Evolutionary conservation across 2,888 invertebrate genomes (phyloP).

Genomic region (Anodontia alba): DNA sequence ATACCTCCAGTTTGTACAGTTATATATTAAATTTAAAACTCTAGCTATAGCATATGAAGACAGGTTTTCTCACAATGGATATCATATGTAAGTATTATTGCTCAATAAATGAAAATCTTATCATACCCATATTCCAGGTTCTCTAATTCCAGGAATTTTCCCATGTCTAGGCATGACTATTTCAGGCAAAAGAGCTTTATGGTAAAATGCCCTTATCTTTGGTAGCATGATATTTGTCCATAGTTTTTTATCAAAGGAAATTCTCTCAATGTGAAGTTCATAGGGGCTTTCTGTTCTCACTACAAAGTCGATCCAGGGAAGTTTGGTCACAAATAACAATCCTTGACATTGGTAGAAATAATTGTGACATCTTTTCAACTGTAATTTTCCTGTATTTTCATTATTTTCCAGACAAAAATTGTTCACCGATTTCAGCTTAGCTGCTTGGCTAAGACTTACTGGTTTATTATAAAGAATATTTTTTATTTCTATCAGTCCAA

Average conservation of each 20-base stretch:
- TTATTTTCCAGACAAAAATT: neutral
- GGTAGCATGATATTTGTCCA: too few relatives aligned
- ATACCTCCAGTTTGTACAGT: too few relatives aligned
- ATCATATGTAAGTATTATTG: too few relatives aligned
- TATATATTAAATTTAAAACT: too few relatives aligned
- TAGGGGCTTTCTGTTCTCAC: neutral
- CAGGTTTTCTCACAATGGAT: too few relatives aligned
- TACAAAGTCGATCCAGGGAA: neutral
- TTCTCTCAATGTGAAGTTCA: too few relatives aligned
- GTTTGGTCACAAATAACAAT: neutral
- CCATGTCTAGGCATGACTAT: neutral
- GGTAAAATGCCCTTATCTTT: neutral
- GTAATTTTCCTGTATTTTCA: neutral
- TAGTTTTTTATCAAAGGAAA: too few relatives aligned
- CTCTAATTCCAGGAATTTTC: neutral
- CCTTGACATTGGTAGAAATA: neutral
- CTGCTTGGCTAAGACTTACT: neutral
- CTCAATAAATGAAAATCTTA: too few relatives aligned
- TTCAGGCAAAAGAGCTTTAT: neutral
- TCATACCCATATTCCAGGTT: too few relatives aligned
- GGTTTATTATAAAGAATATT: neutral
- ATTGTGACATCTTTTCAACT: neutral
- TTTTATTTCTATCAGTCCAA: neutral
- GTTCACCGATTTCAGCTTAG: neutral
- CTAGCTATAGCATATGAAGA: too few relatives aligned